A percentile compares a stretch with the other conserved stretches of the same genome.
These are phyloP conservation scores for Zelleria hepariella DNA, from an alignment of 2,888 invertebrate species.

Conservation along the genomic window DNA sequence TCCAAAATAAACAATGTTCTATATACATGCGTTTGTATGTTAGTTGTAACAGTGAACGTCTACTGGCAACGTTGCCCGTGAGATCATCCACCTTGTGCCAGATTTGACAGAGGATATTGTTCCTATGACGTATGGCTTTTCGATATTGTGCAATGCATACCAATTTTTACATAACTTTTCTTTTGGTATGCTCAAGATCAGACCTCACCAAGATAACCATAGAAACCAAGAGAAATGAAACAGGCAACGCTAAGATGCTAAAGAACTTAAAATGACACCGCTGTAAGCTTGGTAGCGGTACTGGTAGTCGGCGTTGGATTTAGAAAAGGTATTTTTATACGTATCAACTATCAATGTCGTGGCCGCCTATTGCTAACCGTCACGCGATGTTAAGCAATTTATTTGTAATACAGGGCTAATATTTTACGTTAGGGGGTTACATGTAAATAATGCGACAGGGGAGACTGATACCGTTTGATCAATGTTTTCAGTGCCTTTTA, in stretches of 20 bases:
- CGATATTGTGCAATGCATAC: not conserved
- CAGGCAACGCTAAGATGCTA: not conserved
- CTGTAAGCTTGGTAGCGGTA: not conserved
- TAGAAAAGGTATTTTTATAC: not conserved
- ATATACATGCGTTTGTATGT: constrained; percentile 7
- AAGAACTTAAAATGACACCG: not conserved
- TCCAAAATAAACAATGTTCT: constrained; percentile 6
- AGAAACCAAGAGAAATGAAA: not conserved
- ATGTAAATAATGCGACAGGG: not conserved
- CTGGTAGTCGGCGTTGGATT: not conserved
- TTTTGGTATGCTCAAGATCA: not conserved
- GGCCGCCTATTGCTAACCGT: not conserved
- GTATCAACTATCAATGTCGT: constrained; percentile 1
- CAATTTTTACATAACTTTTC: not conserved
- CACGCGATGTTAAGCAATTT: constrained; percentile 5
- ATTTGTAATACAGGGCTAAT: not conserved
- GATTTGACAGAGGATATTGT: constrained; percentile 20
- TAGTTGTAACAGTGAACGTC: constrained; percentile 29
- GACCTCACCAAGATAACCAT: not conserved
- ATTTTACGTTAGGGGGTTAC: not conserved
- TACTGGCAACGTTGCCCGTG: constrained; percentile 24
- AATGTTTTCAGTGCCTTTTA: not conserved
- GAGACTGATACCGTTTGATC: not conserved
- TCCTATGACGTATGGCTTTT: constrained; percentile 13
- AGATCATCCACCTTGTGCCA: constrained; percentile 51